phyloP scores from a whole-genome alignment of 2,113 vertebrate genomes.

The Columba janthina region DNA sequence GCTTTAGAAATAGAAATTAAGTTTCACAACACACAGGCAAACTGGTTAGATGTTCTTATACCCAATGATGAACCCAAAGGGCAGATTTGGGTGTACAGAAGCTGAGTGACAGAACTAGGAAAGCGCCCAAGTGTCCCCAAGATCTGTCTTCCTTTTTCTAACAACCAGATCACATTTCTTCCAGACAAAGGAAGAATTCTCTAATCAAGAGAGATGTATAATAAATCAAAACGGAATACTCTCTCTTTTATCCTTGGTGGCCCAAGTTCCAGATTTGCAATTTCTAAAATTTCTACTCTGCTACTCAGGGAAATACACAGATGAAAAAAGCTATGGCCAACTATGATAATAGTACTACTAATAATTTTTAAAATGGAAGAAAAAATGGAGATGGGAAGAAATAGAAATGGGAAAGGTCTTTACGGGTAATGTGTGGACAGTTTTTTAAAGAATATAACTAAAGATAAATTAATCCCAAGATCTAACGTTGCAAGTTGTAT shows the following conservation, averaged over 20 bases:
- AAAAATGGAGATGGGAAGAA: background rate
- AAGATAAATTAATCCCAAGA: background rate
- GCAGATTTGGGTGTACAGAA: background rate
- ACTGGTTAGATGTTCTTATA: background rate
- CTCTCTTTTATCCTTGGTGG: background rate
- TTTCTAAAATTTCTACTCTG: background rate
- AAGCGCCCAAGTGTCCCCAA: background rate
- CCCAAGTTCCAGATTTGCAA: background rate
- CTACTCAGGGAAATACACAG: background rate
- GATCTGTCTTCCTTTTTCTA: conserved; percentile 4
- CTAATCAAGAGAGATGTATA: background rate
- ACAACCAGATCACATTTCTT: background rate
- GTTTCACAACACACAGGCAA: background rate
- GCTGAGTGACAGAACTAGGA: background rate
- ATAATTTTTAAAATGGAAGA: background rate
- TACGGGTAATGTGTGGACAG: background rate
- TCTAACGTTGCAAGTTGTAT: background rate
- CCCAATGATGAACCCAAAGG: conserved; percentile 3
- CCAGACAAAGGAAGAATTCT: conserved; percentile 34
- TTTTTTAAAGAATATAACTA: background rate
- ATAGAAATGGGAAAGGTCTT: background rate
- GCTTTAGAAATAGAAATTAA: background rate
- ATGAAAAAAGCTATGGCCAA: background rate
- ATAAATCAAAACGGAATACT: conserved; percentile 24
- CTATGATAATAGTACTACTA: background rate